Base-by-base conservation (phyloP, 2,888 invertebrate species). In the Unio delphinus region DNA sequence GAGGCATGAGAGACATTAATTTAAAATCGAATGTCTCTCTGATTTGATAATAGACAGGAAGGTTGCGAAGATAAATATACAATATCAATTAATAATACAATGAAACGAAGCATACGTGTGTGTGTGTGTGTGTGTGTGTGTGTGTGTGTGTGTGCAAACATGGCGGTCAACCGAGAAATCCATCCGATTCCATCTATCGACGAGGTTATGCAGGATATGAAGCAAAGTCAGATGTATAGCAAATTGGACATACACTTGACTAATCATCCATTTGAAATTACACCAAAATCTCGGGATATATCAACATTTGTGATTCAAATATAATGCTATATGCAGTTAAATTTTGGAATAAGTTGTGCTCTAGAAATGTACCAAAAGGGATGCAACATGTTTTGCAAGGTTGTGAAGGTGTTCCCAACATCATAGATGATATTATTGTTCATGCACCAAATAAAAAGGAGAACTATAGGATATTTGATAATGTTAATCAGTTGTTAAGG, bases 141-240 rank as follows among this genome's bases (percentile, higher is more conserved):
- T 11, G 11, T 8, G 34, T 73, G 73, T 26, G 68, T 70, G 20
- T 70, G 55, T 58, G 70, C 68, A 5, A 70, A 73, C 20, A 26
- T 18, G 11, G 72, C 76, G 15, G 64, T 74, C 18, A 30, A 65
- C 5, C 62, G 72, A 7, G 66, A 69, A 55, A 57, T 70, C 56
- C 69, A 74, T 54, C 69, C 71, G 8, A 76, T 74, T 23, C 74
- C 76, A 20, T 67, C 73, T 11, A 58, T 64, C 6, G 70, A 71
- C 54, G 64, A 73, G n/a, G 61, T 73, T n/a, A 23, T 70, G n/a
- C 64, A 71, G 4, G 61, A 69, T 34, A 26, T 70, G 28, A 70
- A 71, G 60, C 18, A 55, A 54, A 20, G 1, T 8, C 69, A 4
- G 23, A 56, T 72, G 6, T 72, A 72, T 34, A 67, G 61, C 20